Conservation (phyloP, 2,113 vertebrate genomes). For the Pygoscelis antarcticus region DNA sequence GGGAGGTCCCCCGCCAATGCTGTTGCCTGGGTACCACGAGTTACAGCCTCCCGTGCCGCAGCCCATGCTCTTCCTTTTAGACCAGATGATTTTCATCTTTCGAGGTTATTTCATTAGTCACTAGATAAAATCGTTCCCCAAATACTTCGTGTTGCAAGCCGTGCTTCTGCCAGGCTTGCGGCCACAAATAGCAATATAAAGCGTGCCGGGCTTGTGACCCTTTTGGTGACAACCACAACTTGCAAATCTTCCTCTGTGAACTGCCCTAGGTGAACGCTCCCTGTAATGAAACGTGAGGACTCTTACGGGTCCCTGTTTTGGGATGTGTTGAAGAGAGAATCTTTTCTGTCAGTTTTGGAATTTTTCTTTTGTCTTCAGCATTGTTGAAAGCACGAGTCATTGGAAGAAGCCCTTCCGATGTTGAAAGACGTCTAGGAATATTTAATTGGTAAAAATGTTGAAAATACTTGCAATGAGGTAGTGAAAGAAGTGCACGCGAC, state of each 20-base stretch:
- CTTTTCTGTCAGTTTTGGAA: background rate
- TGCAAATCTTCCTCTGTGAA: background rate
- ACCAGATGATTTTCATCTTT: background rate
- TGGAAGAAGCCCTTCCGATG: background rate
- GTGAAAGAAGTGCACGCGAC: background rate
- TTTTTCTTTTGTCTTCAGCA: background rate
- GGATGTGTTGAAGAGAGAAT: background rate
- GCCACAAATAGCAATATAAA: background rate
- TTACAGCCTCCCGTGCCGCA: background rate
- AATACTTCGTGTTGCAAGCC: background rate
- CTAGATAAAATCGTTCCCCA: background rate
- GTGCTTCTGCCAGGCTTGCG: background rate
- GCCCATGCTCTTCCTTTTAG: background rate
- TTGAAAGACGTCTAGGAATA: background rate
- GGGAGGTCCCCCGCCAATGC: background rate
- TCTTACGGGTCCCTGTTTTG: background rate
- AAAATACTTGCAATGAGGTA: background rate
- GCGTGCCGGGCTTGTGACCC: background rate
- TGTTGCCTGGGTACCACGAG: background rate
- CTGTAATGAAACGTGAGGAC: fast-evolving
- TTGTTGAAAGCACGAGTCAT: background rate
- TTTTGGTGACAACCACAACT: background rate
- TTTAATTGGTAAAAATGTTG: background rate
- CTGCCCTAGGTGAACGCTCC: background rate
- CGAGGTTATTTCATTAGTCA: background rate